Conservation (phyloP, 1,140 invertebrate species). For the Macrotrachela quadricornifera region DNA sequence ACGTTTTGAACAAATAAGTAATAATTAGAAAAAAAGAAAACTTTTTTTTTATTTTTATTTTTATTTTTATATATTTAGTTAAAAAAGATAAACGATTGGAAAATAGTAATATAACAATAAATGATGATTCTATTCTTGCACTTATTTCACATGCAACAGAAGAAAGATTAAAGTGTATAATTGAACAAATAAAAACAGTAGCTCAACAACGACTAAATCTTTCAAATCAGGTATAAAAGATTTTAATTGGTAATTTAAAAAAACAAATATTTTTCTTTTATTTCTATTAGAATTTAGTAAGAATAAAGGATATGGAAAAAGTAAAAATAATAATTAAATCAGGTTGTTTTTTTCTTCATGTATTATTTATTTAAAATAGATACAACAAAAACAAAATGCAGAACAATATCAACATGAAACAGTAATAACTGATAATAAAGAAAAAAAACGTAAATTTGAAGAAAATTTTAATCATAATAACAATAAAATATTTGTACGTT, state of each 20-base stretch:
- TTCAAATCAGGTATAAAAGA: conserved; percentile 39
- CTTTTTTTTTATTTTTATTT: conserved; percentile 4
- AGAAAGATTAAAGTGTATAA: conserved; percentile 65
- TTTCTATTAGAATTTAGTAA: conserved; percentile 44
- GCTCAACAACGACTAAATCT: conserved; percentile 76
- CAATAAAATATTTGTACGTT: no score
- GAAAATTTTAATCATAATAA: not conserved
- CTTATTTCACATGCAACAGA: conserved; percentile 79
- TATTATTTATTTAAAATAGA: conserved; percentile 51
- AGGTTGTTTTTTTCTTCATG: no score
- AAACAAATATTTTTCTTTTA: not conserved
- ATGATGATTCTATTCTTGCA: conserved; percentile 54
- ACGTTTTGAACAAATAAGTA: no score
- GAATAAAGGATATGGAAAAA: conserved; percentile 89
- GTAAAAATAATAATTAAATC: conserved; percentile 81
- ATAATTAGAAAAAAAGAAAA: no score
- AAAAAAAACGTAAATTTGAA: conserved; percentile 50
- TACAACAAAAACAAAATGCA: conserved; percentile 83
- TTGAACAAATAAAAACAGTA: conserved; percentile 75
- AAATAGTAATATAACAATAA: conserved; percentile 34
- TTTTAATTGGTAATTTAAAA: not conserved
- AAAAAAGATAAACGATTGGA: conserved; percentile 6
- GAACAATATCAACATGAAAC: conserved; percentile 75
- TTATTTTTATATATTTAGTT: not conserved
- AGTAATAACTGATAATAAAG: conserved; percentile 78